Conservation (phyloP, 2,797 vertebrate genomes). For the Cyprinella venusta region DNA sequence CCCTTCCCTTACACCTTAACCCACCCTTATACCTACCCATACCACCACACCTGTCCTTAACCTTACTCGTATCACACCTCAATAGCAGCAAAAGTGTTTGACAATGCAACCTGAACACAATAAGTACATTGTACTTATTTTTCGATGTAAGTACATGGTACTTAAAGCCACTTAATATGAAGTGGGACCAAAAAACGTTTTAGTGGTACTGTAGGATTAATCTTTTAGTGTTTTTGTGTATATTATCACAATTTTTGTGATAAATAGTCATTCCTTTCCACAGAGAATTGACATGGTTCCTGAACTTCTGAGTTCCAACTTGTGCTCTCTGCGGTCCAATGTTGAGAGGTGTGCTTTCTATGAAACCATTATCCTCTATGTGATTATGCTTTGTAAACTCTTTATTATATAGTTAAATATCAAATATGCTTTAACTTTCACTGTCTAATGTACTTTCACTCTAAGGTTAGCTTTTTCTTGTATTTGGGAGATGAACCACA, state of each 20-base stretch:
- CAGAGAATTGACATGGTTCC: slow-evolving; percentile 99
- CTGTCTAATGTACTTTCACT: slow-evolving; percentile 15
- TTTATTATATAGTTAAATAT: slow-evolving; percentile 24
- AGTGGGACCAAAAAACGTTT: background rate
- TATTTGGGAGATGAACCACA: slow-evolving; percentile 94
- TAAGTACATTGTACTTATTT: no score
- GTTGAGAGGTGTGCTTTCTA: slow-evolving; percentile 86
- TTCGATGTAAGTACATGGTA: no score
- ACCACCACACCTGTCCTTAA: no score
- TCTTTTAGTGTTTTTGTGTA: background rate
- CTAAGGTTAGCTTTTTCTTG: slow-evolving; percentile 93
- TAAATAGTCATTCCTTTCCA: slow-evolving; percentile 40
- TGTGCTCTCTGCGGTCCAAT: slow-evolving; percentile 91
- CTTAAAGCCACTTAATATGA: no score
- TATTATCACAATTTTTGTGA: background rate
- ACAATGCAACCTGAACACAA: no score
- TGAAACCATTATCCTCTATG: background rate
- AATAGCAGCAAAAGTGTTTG: no score
- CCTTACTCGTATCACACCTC: no score
- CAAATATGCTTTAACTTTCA: background rate
- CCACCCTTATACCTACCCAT: no score
- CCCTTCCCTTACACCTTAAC: no score
- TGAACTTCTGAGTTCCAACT: slow-evolving; percentile 95
- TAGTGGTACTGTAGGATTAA: background rate
- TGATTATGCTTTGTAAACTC: background rate